These are phyloP conservation scores for Paracanthobrama guichenoti DNA, from an alignment of 2,113 vertebrate genomes.

Conservation along the genomic window DNA sequence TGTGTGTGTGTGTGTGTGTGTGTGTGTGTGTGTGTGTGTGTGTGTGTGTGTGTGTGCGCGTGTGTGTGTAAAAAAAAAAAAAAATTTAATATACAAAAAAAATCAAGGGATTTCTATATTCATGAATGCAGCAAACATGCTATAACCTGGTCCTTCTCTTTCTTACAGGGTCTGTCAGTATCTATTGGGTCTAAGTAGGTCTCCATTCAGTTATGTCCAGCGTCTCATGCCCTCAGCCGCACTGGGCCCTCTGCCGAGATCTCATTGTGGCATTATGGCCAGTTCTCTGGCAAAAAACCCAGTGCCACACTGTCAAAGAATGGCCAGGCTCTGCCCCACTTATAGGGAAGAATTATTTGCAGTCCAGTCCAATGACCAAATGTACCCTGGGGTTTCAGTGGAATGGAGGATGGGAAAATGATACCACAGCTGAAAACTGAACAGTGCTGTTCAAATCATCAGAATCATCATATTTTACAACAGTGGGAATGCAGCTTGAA, in stretches of 20 bases:
- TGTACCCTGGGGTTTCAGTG: constrained; percentile 44
- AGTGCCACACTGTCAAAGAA: constrained; percentile 60
- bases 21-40: too few species aligned
- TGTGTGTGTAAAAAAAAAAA: too few species aligned
- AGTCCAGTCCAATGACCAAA: constrained; percentile 55
- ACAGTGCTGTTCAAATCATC: not conserved
- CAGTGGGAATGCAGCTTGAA: too few species aligned
- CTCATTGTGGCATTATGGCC: constrained; percentile 51
- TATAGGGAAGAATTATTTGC: constrained; percentile 54
- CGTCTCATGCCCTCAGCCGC: constrained; percentile 54
- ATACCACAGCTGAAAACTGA: constrained; percentile 13
- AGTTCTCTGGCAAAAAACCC: constrained; percentile 40
- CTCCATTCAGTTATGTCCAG: constrained; percentile 45
- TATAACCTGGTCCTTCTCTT: not conserved
- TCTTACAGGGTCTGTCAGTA: not conserved
- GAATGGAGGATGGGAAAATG: not conserved
- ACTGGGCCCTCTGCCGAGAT: constrained; percentile 63
- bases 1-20: too few species aligned
- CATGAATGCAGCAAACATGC: not conserved
- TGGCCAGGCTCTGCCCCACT: constrained; percentile 54
- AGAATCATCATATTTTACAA: not conserved
- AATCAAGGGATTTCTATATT: not conserved
- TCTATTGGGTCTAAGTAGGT: constrained; percentile 56
- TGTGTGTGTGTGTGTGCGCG: too few species aligned
- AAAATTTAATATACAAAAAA: not conserved